phyloP scores from a whole-genome alignment of 1,140 invertebrate species.

The Maconellicoccus hirsutus region DNA sequence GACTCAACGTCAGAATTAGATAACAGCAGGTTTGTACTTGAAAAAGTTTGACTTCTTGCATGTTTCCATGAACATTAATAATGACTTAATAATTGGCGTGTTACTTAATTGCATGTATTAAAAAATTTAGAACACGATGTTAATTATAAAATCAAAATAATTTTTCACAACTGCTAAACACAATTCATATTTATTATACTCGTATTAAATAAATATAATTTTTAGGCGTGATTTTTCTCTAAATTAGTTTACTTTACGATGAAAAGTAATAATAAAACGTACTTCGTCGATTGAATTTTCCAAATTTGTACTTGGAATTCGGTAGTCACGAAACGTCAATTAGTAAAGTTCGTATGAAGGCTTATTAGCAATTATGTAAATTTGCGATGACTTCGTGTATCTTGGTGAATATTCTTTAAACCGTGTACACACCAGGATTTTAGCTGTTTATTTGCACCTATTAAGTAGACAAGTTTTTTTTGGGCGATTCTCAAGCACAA shows the following conservation, averaged over 20 bases:
- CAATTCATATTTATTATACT: background rate
- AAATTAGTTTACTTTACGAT: background rate
- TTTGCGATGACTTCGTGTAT: no score
- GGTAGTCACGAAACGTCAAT: no score
- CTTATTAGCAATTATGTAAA: no score
- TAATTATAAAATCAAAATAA: background rate
- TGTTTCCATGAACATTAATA: conserved; percentile 12
- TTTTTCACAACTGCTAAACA: background rate
- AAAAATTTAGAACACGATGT: conserved; percentile 11
- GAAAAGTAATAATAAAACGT: background rate
- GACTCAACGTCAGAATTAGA: no score
- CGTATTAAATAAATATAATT: background rate
- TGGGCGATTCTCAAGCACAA: no score
- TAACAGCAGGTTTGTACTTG: background rate
- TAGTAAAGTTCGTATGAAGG: no score
- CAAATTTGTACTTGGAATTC: no score
- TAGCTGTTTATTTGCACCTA: no score
- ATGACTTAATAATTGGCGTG: conserved; percentile 21
- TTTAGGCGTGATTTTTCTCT: background rate
- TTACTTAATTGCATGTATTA: conserved; percentile 14
- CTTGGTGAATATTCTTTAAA: no score
- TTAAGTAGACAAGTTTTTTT: no score
- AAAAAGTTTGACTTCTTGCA: conserved; percentile 15
- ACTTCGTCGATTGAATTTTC: no score
- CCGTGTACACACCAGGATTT: no score